These are phyloP conservation scores for Polydrusus tereticollis DNA, from an alignment of 2,888 invertebrate species.

Conservation along the genomic window DNA sequence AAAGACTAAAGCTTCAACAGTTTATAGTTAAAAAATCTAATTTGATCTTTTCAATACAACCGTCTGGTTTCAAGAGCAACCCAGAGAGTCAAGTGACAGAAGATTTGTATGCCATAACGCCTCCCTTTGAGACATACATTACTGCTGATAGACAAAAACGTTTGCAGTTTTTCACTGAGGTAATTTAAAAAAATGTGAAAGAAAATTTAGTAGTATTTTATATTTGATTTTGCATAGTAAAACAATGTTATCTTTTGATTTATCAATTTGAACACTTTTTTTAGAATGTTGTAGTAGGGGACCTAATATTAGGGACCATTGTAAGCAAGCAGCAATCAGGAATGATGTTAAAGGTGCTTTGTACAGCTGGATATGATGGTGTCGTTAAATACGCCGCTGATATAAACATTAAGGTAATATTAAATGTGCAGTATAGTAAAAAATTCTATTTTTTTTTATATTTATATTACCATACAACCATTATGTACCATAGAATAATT, in stretches of 20 bases:
- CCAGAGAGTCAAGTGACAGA: conserved; percentile 67
- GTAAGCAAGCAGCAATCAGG: conserved; percentile 81
- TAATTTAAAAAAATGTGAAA: conserved; percentile 64
- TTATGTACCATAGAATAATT: no score
- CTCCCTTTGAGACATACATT: conserved; percentile 88
- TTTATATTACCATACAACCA: no score
- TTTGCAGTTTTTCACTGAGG: conserved; percentile 85
- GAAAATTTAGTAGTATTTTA: background rate
- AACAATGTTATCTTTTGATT: background rate
- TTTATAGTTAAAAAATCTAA: conserved; percentile 89
- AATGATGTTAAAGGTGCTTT: conserved; percentile 85
- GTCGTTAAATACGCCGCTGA: conserved; percentile 86
- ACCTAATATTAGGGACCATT: conserved; percentile 84
- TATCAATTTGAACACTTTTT: no score
- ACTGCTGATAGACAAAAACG: conserved; percentile 83
- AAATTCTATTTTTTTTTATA: background rate
- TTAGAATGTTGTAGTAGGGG: conserved; percentile 80
- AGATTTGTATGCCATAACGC: conserved; percentile 84
- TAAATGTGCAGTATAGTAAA: background rate
- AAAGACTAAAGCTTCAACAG: conserved; percentile 86
- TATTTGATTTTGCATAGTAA: background rate
- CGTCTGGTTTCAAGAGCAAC: conserved; percentile 59
- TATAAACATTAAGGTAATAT: conserved; percentile 85
- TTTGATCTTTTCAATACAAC: conserved; percentile 77
- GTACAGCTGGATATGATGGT: conserved; percentile 84